A percentile compares a stretch with the other conserved stretches of the same genome.
phyloP scores from a whole-genome alignment of 2,797 vertebrate species.

The Pipistrellus kuhlii region DNA sequence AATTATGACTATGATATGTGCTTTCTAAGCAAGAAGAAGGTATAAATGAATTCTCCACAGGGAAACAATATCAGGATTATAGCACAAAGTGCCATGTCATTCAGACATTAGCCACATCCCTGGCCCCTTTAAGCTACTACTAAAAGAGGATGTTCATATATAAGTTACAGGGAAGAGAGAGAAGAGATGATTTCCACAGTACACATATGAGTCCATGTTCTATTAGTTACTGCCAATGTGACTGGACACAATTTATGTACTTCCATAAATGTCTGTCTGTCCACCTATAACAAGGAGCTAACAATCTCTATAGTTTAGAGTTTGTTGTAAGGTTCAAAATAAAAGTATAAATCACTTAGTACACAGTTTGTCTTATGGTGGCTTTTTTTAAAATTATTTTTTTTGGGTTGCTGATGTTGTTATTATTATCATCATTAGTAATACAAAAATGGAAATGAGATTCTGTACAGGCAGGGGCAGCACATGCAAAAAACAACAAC shows the following conservation, averaged over 20 bases:
- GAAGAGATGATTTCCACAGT: neutral
- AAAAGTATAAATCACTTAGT: neutral
- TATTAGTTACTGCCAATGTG: neutral
- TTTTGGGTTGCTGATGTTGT: neutral
- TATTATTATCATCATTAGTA: neutral
- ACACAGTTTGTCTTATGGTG: neutral
- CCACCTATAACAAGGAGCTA: neutral
- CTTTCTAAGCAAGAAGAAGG: constrained; percentile 31
- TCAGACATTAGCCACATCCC: neutral
- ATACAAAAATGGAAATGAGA: neutral
- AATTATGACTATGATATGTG: neutral
- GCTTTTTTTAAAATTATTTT: neutral
- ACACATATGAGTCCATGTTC: neutral
- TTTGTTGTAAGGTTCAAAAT: neutral
- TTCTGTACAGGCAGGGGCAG: neutral
- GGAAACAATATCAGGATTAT: neutral
- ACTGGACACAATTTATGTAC: neutral
- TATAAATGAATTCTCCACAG: constrained; percentile 26
- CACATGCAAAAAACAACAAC: neutral
- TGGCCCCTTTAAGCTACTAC: neutral
- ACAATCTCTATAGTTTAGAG: neutral
- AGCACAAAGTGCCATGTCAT: neutral
- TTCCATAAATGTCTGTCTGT: neutral
- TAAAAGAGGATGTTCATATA: neutral
- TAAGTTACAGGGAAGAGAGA: neutral